Evolutionary conservation across 1,140 invertebrate species (phyloP), one percentile per base, ranked within the genome.

Genomic region (Drosophila lini): DNA sequence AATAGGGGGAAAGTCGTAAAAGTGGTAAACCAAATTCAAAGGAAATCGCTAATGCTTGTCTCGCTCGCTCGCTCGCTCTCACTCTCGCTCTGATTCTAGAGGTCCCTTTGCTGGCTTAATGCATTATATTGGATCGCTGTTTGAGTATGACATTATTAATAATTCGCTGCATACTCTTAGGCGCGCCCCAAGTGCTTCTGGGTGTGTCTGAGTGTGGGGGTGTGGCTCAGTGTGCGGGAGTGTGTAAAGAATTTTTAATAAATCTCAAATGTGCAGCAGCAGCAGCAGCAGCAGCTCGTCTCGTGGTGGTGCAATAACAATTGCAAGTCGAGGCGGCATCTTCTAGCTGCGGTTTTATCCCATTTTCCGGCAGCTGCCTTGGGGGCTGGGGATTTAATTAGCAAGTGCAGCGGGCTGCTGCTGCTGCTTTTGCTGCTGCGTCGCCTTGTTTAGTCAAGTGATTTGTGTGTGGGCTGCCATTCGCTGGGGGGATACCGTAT

Each of bases 81-180:
- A 41, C n/a, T 60, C 55, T 65, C 57, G 65, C 47, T 53, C 69
- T 70, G 57, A 58, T 58, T 67, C 79, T 75, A 78, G 67, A 34
- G 74, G 63, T 64, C 60, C 75, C 62, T 53, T 57, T 73, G 56
- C 70, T 42, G 70, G 76, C 78, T 88, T 80, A 90, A 78, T 91
- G 82, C 82, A 90, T 83, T 90, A 90, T 83, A 88, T 90, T 85
- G 76, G 74, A 90, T 88, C 74, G 80, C 58, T 79, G 79, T 81
- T 86, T 85, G 79, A 88, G 81, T 85, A 82, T 85, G 84, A 91
- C 89, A 82, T 90, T 90, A 91, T 91, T 91, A 91, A 91, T 91
- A 91, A 83, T 89, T 90, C 76, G 81, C 81, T 74, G 88, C 78
- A 79, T 80, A 84, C 88, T 88, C 75, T 77, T 83, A 83, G 85